phyloP scores from a whole-genome alignment of 2,797 vertebrate genomes.

The Pipistrellus pygmaeus region DNA sequence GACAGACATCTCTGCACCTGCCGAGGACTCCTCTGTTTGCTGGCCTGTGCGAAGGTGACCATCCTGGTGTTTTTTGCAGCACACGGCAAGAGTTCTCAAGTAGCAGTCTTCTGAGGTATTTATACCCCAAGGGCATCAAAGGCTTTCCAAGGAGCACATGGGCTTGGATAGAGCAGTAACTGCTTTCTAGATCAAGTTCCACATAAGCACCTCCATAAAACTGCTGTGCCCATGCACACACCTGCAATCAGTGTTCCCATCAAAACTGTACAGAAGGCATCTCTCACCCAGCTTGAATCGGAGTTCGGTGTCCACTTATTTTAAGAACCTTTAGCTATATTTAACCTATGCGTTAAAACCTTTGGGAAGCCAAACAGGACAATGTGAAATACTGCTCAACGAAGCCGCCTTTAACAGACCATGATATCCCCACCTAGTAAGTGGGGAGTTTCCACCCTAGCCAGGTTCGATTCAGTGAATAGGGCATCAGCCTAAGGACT shows the following conservation, averaged over 20 bases:
- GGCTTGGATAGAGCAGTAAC: background rate
- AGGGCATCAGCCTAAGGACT: too few species aligned
- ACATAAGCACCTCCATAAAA: too few species aligned
- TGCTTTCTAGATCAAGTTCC: background rate
- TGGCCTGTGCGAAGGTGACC: background rate
- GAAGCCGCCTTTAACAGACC: background rate
- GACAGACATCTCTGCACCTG: background rate
- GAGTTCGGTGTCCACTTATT: background rate
- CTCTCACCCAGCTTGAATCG: background rate
- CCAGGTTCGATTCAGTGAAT: too few species aligned
- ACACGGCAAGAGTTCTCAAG: background rate
- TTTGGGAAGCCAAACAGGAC: background rate
- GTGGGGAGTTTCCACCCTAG: too few species aligned
- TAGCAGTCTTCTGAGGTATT: background rate
- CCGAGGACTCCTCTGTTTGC: background rate
- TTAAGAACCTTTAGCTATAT: background rate
- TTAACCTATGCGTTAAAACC: background rate
- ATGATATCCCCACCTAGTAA: background rate
- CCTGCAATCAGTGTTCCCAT: too few species aligned
- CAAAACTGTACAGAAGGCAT: background rate
- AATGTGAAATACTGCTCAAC: background rate
- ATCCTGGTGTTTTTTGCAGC: background rate
- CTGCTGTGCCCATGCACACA: background rate
- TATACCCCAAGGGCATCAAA: background rate
- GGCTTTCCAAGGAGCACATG: background rate